Evolutionary conservation across 2,113 vertebrate genomes (phyloP), one percentile per base, ranked within the genome.

Genomic region (Pimephales promelas): DNA sequence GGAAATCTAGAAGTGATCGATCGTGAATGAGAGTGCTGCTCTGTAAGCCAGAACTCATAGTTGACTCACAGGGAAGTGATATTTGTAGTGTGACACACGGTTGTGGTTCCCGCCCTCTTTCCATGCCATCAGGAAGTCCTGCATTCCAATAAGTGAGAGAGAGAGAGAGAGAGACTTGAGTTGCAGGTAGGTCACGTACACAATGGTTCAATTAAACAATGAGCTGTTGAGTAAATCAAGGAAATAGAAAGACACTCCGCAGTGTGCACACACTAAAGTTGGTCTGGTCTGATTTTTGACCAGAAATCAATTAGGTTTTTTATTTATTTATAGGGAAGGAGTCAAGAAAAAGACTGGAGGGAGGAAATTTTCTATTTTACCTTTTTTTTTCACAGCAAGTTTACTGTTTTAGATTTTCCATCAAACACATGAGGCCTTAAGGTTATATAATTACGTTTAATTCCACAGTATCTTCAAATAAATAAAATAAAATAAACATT

Each of bases 111-210:
- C 61, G 6, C 62, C 80, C 85, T 81, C 56, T 64, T 77, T 20
- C 10, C 28, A 68, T 75, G 52, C 47, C 76, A 84, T 52, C 72
- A 85, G 87, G 85, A 88, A 88, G 86, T 74, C 36, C 45, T 43
- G 61, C 77, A 85, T 87, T 85, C 61, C 45, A 4, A 11, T 13
- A 14, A 70, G 20, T 40, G 47, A 64, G 82, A 64, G 71, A 22
- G 56, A 43, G 22, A 56, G 59, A 75, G 82, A 54, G 49, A 54
- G 49, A 54, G 49, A 54, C 24, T 57, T 72, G 45, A 54, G 52
- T 2, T 24, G 28, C 10, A 26, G 45, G 43, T 28, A 13, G 10
- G 22, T 5, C 66, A 86, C 45, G 20, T 78, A 62, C 43, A 77
- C 83, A 71, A 84, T 73, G 47, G 36, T 10, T 73, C 10, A 74